These are phyloP conservation scores for Dasyurus viverrinus DNA, from an alignment of 2,113 vertebrate species.

Conservation along the genomic window DNA sequence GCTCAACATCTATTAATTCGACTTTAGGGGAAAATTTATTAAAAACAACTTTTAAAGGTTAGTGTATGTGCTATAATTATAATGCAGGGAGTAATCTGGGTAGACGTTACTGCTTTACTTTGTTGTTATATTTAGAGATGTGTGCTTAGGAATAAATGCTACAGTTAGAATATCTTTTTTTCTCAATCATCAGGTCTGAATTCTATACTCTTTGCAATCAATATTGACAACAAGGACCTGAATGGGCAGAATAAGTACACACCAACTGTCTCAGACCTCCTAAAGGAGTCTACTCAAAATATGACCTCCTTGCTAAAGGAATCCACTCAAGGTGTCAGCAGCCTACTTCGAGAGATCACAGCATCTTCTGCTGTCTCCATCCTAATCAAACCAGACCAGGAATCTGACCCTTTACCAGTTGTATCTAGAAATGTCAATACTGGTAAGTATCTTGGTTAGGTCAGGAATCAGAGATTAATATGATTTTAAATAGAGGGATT, in stretches of 20 bases:
- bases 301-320: conserved; percentile 96
- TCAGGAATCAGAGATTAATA: background rate
- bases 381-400: conserved; percentile 88
- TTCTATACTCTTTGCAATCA: conserved; percentile 98
- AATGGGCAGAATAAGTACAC: conserved; percentile 89
- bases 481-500: accelerated
- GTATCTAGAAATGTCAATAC: conserved; percentile 83
- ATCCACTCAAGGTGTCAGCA: conserved; percentile 96
- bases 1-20: background rate
- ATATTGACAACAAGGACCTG: conserved; percentile 97
- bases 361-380: conserved; percentile 93
- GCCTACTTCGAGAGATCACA: conserved; percentile 94
- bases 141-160: background rate
- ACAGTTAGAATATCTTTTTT: background rate
- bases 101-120: background rate
- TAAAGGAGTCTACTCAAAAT: conserved; percentile 97
- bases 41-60: background rate
- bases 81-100: background rate
- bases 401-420: conserved; percentile 92
- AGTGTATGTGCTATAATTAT: background rate
- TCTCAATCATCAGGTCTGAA: conserved; percentile 89
- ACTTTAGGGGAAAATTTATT: background rate
- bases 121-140: background rate
- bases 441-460: conserved; percentile 71
- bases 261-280: conserved; percentile 90